A percentile compares a stretch with the other conserved stretches of the same genome.
These are phyloP conservation scores for Cryptocephalus moraei DNA, from an alignment of 2,888 invertebrate species.

Conservation along the genomic window DNA sequence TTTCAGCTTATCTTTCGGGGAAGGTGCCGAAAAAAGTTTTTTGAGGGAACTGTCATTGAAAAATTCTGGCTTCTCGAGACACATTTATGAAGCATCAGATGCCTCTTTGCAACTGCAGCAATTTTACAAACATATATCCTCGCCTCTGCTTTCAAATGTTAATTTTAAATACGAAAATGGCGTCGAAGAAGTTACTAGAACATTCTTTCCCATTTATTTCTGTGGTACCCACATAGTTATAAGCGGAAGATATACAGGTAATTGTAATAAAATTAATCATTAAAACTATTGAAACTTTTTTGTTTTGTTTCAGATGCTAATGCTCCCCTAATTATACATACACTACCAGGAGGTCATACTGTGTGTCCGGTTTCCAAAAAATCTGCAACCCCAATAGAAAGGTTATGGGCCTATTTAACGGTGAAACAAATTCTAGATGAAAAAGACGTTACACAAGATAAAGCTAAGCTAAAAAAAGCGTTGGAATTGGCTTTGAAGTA, in stretches of 20 bases:
- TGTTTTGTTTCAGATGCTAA: no score
- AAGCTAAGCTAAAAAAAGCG: conserved; percentile 39
- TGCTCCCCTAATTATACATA: neutral
- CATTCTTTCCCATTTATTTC: conserved; percentile 48
- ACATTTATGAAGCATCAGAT: conserved; percentile 59
- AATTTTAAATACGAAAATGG: conserved; percentile 51
- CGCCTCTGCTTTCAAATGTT: conserved; percentile 53
- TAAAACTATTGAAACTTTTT: no score
- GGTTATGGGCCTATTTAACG: conserved; percentile 53
- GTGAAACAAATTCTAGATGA: conserved; percentile 51
- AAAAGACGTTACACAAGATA: conserved; percentile 18
- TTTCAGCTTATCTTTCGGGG: conserved; percentile 57
- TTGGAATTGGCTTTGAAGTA: conserved; percentile 45
- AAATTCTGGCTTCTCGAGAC: conserved; percentile 54
- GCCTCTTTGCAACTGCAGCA: conserved; percentile 52
- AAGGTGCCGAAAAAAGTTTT: conserved; percentile 52
- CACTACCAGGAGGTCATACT: neutral
- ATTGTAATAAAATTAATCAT: no score
- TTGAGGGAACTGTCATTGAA: conserved; percentile 50
- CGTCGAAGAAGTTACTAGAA: conserved; percentile 42
- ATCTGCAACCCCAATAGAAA: conserved; percentile 22
- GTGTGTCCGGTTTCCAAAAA: conserved; percentile 16
- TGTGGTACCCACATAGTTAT: conserved; percentile 53
- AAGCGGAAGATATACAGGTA: conserved; percentile 37
- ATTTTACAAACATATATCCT: conserved; percentile 56